Evolutionary conservation across 2,888 invertebrate genomes (phyloP).

Genomic region (Neelides folsomi): DNA sequence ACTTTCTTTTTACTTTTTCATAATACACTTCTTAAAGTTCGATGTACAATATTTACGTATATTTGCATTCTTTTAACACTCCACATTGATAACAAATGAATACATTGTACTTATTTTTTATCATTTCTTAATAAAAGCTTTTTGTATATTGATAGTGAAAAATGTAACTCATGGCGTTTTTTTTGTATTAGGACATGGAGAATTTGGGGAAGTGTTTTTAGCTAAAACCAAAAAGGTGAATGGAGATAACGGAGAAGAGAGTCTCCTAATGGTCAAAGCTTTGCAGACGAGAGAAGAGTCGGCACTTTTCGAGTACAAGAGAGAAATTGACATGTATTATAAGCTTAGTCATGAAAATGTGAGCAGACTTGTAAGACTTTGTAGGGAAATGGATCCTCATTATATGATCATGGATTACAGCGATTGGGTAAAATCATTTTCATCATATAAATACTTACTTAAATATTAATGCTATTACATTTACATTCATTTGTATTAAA

Average conservation of each 20-base stretch:
- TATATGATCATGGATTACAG: conserved; percentile 80
- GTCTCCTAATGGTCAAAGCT: conserved; percentile 58
- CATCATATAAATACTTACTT: not conserved
- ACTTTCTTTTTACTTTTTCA: not conserved
- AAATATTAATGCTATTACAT: not conserved
- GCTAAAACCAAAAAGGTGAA: conserved; percentile 46
- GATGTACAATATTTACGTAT: no score
- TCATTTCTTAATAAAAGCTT: not conserved
- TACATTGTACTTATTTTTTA: not conserved
- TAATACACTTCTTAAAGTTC: no score
- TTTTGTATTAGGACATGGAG: conserved; percentile 56
- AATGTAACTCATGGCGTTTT: not conserved
- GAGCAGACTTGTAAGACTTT: conserved; percentile 42
- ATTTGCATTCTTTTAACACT: no score
- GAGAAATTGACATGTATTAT: conserved; percentile 74
- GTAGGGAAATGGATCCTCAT: conserved; percentile 64
- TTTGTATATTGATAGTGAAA: not conserved
- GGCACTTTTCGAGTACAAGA: conserved; percentile 66
- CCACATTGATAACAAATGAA: no score
- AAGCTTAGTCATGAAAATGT: conserved; percentile 72
- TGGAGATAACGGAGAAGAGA: conserved; percentile 33
- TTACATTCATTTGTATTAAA: not conserved
- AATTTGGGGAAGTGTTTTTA: conserved; percentile 80
- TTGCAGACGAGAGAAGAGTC: conserved; percentile 60
- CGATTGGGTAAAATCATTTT: conserved; percentile 59